phyloP scores from a whole-genome alignment of 2,113 vertebrate genomes.

The Pipa parva region DNA sequence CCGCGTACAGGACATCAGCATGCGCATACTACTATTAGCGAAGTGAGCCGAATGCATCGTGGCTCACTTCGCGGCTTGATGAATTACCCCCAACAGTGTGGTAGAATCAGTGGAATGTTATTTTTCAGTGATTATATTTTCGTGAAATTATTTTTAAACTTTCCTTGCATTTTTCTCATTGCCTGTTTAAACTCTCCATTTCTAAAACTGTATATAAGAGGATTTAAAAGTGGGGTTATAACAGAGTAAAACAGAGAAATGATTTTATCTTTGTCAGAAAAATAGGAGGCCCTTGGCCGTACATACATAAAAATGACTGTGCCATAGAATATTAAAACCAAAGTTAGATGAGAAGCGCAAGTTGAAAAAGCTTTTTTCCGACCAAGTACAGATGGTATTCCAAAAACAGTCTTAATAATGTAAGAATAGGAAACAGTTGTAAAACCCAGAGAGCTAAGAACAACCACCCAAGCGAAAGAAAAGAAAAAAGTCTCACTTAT shows the following conservation, averaged over 20 bases:
- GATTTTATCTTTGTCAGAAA: constrained; percentile 27
- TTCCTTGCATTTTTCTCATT: background rate
- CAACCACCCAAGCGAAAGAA: constrained; percentile 32
- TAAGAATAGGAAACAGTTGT: constrained; percentile 21
- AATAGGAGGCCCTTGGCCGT: constrained; percentile 13
- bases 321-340: constrained; percentile 44
- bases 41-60: too few species aligned
- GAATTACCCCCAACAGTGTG: too few species aligned
- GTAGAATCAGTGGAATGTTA: too few species aligned
- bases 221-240: constrained; percentile 24
- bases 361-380: constrained; percentile 44
- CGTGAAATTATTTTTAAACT: background rate
- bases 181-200: constrained; percentile 18
- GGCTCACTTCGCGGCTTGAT: too few species aligned
- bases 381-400: constrained; percentile 22
- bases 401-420: constrained; percentile 43
- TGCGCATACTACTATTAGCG: too few species aligned
- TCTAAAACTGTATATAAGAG: constrained; percentile 22
- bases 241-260: constrained; percentile 30
- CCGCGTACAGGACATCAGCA: too few species aligned
- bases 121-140: background rate
- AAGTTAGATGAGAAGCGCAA: constrained; percentile 34
- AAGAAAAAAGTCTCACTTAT: constrained; percentile 29
- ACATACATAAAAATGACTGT: constrained; percentile 47
- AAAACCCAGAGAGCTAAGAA: constrained; percentile 29